A percentile compares a stretch with the other conserved stretches of the same genome.
These are phyloP conservation scores for Propithecus coquereli DNA, from an alignment of 2,113 vertebrate species.

Conservation along the genomic window DNA sequence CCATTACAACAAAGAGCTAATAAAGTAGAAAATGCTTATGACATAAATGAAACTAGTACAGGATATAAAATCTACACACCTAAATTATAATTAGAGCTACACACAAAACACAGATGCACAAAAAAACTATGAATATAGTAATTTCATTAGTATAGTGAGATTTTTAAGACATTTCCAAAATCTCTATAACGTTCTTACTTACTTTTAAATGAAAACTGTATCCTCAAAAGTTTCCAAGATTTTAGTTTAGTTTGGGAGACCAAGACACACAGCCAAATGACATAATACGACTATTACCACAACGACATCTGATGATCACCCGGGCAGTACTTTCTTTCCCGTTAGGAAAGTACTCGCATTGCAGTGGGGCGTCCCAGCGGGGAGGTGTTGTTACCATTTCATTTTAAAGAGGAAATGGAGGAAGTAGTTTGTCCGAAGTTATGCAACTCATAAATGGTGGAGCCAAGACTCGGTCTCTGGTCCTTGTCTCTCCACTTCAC, in stretches of 20 bases:
- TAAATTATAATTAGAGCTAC: background rate
- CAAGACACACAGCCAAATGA: background rate
- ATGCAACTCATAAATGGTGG: background rate
- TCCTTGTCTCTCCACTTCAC: background rate
- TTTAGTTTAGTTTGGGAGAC: background rate
- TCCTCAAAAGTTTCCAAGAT: background rate
- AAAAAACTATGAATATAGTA: background rate
- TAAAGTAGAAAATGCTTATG: background rate
- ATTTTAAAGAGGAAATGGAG: background rate
- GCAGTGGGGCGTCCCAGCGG: rapidly evolving
- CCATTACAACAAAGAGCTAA: background rate
- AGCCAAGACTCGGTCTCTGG: background rate
- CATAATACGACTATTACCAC: no score
- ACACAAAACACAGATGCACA: background rate
- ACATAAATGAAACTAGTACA: background rate
- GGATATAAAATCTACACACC: background rate
- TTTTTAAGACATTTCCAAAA: background rate
- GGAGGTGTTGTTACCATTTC: background rate
- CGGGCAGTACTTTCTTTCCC: rapidly evolving
- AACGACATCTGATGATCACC: rapidly evolving
- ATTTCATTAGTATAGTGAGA: background rate
- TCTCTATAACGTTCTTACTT: background rate
- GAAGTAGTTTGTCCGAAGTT: background rate
- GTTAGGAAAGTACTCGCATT: background rate
- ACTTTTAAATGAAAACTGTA: background rate